Percentiles rank a stretch among this genome's conserved stretches.
These are phyloP conservation scores for Schizopygopsis malacanthus DNA, from an alignment of 2,797 vertebrate species.

Conservation along the genomic window DNA sequence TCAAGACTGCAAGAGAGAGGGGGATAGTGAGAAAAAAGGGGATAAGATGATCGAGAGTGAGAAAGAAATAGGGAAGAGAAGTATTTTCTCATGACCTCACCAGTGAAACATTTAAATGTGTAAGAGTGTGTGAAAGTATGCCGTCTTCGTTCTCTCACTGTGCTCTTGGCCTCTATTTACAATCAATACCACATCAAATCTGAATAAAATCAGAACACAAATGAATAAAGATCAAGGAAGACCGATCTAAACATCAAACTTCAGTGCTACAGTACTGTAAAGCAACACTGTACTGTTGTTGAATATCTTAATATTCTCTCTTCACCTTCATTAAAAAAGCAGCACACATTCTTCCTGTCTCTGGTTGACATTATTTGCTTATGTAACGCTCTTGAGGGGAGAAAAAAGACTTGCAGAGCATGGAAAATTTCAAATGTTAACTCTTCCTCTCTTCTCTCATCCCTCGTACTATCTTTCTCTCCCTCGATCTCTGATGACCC, in stretches of 20 bases:
- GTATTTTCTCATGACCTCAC: slow-evolving; percentile 56
- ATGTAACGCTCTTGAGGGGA: slow-evolving; percentile 6
- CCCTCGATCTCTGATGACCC: background rate
- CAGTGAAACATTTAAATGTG: slow-evolving; percentile 29
- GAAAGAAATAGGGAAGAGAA: slow-evolving; percentile 20
- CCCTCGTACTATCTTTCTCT: background rate
- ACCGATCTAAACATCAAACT: background rate
- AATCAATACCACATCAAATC: background rate
- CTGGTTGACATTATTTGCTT: slow-evolving; percentile 11
- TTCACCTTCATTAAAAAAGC: background rate
- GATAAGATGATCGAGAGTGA: slow-evolving; percentile 22
- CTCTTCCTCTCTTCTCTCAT: background rate
- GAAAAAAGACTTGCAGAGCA: background rate
- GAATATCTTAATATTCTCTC: background rate
- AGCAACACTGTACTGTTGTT: background rate
- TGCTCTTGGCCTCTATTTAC: background rate
- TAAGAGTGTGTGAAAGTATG: slow-evolving; percentile 17
- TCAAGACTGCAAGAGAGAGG: slow-evolving; percentile 33
- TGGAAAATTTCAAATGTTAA: slow-evolving; percentile 8
- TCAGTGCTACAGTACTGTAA: background rate
- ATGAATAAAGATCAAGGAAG: background rate
- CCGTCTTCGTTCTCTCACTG: background rate
- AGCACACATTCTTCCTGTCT: background rate
- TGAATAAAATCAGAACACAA: background rate
- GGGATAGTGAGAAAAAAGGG: background rate